These are phyloP conservation scores for Brachystomella parvula DNA, from an alignment of 1,140 invertebrate species.

Conservation along the genomic window DNA sequence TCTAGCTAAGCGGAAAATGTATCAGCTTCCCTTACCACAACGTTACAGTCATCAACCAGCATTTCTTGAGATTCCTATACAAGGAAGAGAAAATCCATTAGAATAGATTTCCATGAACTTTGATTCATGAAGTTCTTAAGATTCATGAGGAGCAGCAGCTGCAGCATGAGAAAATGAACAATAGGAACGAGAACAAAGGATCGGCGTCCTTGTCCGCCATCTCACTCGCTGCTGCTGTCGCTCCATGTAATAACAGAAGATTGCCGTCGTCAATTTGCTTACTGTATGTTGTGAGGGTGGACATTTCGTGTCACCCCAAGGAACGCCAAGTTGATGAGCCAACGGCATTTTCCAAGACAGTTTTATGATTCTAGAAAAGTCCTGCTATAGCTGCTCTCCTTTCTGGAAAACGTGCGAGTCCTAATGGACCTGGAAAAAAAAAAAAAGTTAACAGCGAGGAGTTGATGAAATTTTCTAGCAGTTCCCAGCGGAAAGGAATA, in stretches of 20 bases:
- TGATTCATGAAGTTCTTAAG: neutral
- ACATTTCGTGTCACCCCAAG: constrained; percentile 37
- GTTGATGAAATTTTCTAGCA: too few relatives aligned
- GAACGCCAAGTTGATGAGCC: constrained; percentile 37
- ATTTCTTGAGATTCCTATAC: constrained; percentile 33
- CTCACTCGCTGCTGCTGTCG: too few relatives aligned
- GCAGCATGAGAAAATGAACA: neutral
- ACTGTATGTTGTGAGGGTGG: constrained; percentile 29
- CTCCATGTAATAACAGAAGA: too few relatives aligned
- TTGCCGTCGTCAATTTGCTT: too few relatives aligned
- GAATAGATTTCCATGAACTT: neutral
- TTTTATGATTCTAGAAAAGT: too few relatives aligned
- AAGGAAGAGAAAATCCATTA: neutral
- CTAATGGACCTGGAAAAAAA: too few relatives aligned
- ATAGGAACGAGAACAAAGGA: neutral
- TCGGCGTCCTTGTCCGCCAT: too few relatives aligned
- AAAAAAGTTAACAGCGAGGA: too few relatives aligned
- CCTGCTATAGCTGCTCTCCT: too few relatives aligned
- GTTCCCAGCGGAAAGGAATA: too few relatives aligned
- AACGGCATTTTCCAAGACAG: constrained; percentile 36
- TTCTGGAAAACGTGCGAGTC: too few relatives aligned
- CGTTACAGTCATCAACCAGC: constrained; percentile 32
- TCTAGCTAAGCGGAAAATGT: too few relatives aligned
- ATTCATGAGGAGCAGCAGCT: neutral
- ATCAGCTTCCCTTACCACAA: constrained; percentile 29